Evolutionary conservation across 35 echinoderm and acorn worm genomes (phyloP).

Genomic region (Heliocidaris tuberculata): DNA sequence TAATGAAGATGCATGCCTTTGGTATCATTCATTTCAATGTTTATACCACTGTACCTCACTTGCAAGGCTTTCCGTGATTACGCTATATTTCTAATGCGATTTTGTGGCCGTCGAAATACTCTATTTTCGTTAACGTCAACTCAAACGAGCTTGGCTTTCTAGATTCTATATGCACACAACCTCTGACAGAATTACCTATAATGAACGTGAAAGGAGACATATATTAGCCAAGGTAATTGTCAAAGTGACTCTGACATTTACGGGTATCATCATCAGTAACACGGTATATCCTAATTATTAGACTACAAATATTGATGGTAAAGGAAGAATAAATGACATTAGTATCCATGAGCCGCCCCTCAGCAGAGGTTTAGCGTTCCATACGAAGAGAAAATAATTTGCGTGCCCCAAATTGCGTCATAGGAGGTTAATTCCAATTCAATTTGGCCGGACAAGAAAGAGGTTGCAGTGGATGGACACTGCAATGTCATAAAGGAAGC

Average conservation of each 20-base stretch:
- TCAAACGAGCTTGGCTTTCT: background rate
- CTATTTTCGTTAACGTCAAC: background rate
- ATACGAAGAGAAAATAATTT: background rate
- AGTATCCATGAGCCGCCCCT: background rate
- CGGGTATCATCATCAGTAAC: background rate
- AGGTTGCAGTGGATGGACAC: background rate
- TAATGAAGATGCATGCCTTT: too few relatives aligned
- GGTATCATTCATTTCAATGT: too few relatives aligned
- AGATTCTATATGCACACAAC: background rate
- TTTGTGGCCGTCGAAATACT: too few relatives aligned
- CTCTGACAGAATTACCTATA: background rate
- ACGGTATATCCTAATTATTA: background rate
- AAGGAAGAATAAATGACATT: background rate
- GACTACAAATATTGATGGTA: background rate
- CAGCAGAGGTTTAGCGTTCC: background rate
- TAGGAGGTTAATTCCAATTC: background rate
- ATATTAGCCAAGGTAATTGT: background rate
- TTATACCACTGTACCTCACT: too few relatives aligned
- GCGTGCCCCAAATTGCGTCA: conserved; percentile 7
- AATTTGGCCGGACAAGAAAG: background rate
- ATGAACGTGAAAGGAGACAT: background rate
- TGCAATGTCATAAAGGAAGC: background rate
- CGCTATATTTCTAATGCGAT: too few relatives aligned
- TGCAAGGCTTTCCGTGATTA: too few relatives aligned
- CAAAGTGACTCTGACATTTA: conserved; percentile 17